Percentiles rank a stretch among this genome's conserved stretches.
Conservation (phyloP, 1,140 invertebrate species). For the Dryas iulia region DNA sequence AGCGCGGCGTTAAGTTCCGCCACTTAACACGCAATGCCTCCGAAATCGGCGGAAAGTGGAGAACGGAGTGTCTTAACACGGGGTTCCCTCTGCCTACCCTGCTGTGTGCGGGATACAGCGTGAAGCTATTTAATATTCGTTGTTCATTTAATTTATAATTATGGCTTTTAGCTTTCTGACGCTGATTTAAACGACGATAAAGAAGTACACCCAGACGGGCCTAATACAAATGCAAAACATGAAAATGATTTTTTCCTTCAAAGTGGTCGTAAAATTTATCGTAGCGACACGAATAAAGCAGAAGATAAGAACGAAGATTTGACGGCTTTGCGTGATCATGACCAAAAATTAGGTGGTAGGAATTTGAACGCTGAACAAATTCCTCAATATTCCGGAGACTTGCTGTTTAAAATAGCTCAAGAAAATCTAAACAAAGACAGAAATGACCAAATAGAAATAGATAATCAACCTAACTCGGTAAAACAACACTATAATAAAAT, state of each 20-base stretch:
- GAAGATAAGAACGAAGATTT: background rate
- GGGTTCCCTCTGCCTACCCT: too few relatives aligned
- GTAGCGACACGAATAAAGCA: background rate
- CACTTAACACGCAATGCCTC: too few relatives aligned
- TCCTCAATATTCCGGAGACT: conserved; percentile 15
- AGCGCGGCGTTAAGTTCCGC: too few relatives aligned
- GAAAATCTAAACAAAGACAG: conserved; percentile 3
- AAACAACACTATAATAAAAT: conserved; percentile 9
- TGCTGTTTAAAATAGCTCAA: conserved; percentile 13
- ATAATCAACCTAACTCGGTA: conserved; percentile 3
- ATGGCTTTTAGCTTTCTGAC: conserved; percentile 14
- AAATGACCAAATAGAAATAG: conserved; percentile 2
- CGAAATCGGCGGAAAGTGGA: too few relatives aligned
- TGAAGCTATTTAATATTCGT: too few relatives aligned
- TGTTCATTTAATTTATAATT: too few relatives aligned
- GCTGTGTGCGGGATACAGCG: too few relatives aligned
- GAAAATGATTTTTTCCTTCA: background rate
- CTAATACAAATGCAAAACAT: background rate
- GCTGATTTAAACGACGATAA: conserved; percentile 5
- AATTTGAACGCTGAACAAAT: background rate
- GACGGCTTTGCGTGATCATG: background rate
- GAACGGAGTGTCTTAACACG: too few relatives aligned
- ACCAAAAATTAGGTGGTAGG: background rate
- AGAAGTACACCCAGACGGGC: conserved; percentile 6
- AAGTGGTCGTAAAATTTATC: background rate